Percentiles rank a stretch among this genome's conserved stretches.
Evolutionary conservation across 2,797 vertebrate species (phyloP).

Genomic region (Eremophila alpestris): DNA sequence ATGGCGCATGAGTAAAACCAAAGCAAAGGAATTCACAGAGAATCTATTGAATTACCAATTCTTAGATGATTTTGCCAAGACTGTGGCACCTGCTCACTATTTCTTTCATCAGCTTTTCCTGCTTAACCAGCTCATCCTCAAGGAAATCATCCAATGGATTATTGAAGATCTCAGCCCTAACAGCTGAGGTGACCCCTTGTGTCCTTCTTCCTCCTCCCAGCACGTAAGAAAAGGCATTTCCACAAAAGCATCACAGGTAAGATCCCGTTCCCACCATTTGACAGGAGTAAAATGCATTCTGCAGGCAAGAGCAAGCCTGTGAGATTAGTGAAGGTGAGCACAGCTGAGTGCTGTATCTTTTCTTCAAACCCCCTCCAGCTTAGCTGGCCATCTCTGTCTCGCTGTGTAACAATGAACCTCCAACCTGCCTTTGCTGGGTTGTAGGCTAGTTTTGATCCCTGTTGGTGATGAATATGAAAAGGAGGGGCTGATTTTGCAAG

Average conservation of each 20-base stretch:
- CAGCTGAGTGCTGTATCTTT: not conserved
- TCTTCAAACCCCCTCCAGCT: not conserved
- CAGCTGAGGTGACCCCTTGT: not conserved
- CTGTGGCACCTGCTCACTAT: not conserved
- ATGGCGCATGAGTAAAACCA: not conserved
- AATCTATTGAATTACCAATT: not conserved
- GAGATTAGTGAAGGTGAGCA: not conserved
- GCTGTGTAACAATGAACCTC: not conserved
- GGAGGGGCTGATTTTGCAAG: not conserved
- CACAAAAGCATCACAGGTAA: not conserved
- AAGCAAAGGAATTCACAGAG: conserved; percentile 10
- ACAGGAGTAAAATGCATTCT: not conserved
- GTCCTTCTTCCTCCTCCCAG: not conserved
- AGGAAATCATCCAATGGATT: not conserved
- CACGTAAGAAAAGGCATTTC: not conserved
- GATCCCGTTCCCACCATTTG: not conserved
- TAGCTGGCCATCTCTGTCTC: not conserved
- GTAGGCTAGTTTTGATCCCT: not conserved
- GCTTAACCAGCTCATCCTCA: not conserved
- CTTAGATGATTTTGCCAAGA: not conserved
- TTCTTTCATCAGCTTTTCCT: conserved; percentile 6
- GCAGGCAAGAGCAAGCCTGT: not conserved
- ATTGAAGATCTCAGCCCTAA: not conserved
- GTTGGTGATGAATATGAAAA: not conserved
- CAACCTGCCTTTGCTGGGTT: not conserved